These are phyloP conservation scores for Epicampocera succincta DNA, from an alignment of 2,888 invertebrate species.

Conservation along the genomic window DNA sequence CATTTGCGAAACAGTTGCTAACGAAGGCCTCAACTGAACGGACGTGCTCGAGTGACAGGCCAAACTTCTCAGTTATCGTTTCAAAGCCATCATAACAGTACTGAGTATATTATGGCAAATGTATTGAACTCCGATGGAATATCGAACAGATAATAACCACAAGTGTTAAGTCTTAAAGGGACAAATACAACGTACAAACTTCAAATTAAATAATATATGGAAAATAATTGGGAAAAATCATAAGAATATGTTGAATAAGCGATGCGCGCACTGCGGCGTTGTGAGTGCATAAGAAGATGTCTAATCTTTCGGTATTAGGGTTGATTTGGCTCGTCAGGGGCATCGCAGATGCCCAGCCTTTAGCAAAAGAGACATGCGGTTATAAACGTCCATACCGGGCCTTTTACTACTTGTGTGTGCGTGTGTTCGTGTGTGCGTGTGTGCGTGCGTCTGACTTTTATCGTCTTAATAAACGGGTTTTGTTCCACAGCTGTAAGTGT, in stretches of 20 bases:
- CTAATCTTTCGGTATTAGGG: slow-evolving; percentile 34
- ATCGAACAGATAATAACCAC: neutral
- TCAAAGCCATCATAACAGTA: neutral
- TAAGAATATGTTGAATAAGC: slow-evolving; percentile 31
- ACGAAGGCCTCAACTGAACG: slow-evolving; percentile 77
- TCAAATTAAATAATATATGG: neutral
- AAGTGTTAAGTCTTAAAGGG: neutral
- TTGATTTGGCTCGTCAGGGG: slow-evolving; percentile 43
- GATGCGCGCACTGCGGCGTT: slow-evolving; percentile 14
- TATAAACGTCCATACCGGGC: slow-evolving; percentile 34
- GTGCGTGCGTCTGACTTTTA: slow-evolving; percentile 54
- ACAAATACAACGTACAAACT: neutral
- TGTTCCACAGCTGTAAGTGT: slow-evolving; percentile 1
- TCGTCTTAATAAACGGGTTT: neutral
- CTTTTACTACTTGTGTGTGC: slow-evolving; percentile 16
- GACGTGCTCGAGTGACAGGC: slow-evolving; percentile 72
- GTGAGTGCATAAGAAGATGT: neutral
- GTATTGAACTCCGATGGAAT: neutral
- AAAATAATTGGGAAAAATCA: neutral
- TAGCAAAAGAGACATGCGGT: neutral
- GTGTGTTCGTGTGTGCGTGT: slow-evolving; percentile 3
- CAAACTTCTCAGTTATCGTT: neutral
- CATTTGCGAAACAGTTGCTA: slow-evolving; percentile 77
- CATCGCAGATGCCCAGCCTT: neutral
- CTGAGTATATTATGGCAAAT: slow-evolving; percentile 7